Percentiles rank a stretch among this genome's conserved stretches.
phyloP scores from a whole-genome alignment of 1,140 invertebrate genomes.

The Amphibalanus amphitrite region DNA sequence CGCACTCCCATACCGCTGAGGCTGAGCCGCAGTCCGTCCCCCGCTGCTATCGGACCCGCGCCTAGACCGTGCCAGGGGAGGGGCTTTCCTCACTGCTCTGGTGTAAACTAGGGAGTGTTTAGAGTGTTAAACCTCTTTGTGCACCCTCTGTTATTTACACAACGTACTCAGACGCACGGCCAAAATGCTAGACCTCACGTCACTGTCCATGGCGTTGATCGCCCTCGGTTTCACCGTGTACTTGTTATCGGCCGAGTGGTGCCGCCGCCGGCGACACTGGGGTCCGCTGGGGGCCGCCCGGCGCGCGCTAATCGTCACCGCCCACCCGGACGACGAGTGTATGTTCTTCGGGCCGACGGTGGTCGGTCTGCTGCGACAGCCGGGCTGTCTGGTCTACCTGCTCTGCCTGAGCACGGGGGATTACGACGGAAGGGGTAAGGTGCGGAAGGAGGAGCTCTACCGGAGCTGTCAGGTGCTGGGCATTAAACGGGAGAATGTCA shows the following conservation, averaged over 20 bases:
- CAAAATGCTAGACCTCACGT: not conserved
- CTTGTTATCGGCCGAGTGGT: not conserved
- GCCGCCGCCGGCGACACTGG: too few relatives aligned
- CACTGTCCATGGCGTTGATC: not conserved
- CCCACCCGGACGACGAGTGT: constrained; percentile 93
- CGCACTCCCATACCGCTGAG: too few relatives aligned
- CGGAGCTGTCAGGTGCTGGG: constrained; percentile 46
- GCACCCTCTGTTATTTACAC: too few relatives aligned
- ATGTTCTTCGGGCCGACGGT: constrained; percentile 96
- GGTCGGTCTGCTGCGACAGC: constrained; percentile 33
- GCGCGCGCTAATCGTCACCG: constrained; percentile 55
- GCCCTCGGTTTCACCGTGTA: not conserved
- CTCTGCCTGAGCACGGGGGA: constrained; percentile 57
- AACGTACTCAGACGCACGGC: too few relatives aligned
- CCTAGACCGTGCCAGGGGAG: too few relatives aligned
- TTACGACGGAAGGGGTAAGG: constrained; percentile 44
- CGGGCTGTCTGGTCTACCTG: constrained; percentile 47
- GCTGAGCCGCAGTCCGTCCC: too few relatives aligned
- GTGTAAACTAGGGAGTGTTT: too few relatives aligned
- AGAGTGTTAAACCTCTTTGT: too few relatives aligned
- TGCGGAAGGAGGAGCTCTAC: constrained; percentile 57
- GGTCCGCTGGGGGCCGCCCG: not conserved
- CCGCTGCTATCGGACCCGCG: too few relatives aligned
- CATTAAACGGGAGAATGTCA: constrained; percentile 53
- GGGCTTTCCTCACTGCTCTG: too few relatives aligned